Percentiles rank a stretch among this genome's conserved stretches.
Evolutionary conservation across 2,113 vertebrate species (phyloP).

Genomic region (Verasper variegatus): DNA sequence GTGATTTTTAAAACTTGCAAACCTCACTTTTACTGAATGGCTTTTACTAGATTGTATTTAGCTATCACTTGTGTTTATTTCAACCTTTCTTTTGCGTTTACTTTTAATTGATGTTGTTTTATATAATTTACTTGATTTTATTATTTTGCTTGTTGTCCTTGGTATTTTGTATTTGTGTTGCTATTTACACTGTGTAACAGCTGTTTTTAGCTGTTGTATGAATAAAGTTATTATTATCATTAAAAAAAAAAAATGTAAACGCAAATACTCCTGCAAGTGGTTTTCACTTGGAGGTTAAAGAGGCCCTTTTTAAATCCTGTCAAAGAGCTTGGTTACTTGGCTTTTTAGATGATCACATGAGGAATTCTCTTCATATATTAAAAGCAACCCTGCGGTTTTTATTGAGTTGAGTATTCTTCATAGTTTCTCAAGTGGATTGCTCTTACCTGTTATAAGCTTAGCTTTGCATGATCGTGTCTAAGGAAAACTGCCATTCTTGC

Average conservation of each 20-base stretch:
- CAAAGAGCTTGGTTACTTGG: constrained; percentile 4
- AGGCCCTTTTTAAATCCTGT: not conserved
- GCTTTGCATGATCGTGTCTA: constrained; percentile 25
- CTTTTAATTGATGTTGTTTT: too few relatives aligned
- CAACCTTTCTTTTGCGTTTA: too few relatives aligned
- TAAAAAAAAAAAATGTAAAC: not conserved
- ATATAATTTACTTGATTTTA: not conserved
- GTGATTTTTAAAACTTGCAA: too few relatives aligned
- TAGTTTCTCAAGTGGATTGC: constrained; percentile 28
- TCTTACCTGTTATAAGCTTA: constrained; percentile 45
- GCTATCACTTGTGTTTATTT: too few relatives aligned
- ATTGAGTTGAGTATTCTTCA: constrained; percentile 20
- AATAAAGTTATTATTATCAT: not conserved
- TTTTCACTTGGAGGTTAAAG: constrained; percentile 1
- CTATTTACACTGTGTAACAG: too few relatives aligned
- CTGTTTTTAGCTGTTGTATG: not conserved
- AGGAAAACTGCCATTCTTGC: constrained; percentile 15
- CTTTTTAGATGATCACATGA: constrained; percentile 1
- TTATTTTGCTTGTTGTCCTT: too few relatives aligned
- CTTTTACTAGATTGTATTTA: too few relatives aligned
- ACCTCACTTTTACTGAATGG: too few relatives aligned
- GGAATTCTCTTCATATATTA: constrained; percentile 22
- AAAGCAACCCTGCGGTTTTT: constrained; percentile 23
- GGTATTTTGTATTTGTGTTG: too few relatives aligned
- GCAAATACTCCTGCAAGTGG: constrained; percentile 8